Percentiles rank a stretch among this genome's conserved stretches.
These are phyloP conservation scores for Nasonia longicornis DNA, from an alignment of 1,140 invertebrate genomes.

Conservation along the genomic window DNA sequence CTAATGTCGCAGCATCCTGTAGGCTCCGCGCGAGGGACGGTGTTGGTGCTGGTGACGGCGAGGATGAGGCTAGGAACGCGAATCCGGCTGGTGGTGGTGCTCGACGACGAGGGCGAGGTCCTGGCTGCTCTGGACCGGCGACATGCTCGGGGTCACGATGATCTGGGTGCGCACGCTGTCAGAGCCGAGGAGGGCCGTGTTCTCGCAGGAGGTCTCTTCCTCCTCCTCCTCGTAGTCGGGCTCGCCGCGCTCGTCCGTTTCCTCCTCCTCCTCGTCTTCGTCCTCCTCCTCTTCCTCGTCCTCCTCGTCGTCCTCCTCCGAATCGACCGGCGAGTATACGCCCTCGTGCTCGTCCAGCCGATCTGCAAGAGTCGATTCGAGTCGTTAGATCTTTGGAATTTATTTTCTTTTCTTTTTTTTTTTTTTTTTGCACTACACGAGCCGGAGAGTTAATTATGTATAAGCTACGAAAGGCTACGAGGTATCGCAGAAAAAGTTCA, in stretches of 20 bases:
- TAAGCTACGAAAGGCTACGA: background rate
- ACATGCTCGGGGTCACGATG: constrained; percentile 56
- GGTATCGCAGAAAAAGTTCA: background rate
- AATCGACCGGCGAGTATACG: constrained; percentile 5
- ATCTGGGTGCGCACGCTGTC: constrained; percentile 52
- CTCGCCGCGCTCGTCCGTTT: constrained; percentile 14
- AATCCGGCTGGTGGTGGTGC: constrained; percentile 43
- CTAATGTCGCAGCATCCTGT: background rate
- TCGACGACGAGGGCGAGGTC: constrained; percentile 36
- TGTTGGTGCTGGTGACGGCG: background rate
- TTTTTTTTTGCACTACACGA: too few relatives aligned
- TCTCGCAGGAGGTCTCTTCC: constrained; percentile 60
- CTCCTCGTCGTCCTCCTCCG: constrained; percentile 27
- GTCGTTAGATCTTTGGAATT: too few relatives aligned
- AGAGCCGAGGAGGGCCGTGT: constrained; percentile 55
- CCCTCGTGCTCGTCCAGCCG: constrained; percentile 3
- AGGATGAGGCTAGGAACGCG: constrained; percentile 50
- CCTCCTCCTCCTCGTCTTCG: constrained; percentile 14
- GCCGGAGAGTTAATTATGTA: too few relatives aligned
- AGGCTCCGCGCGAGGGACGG: background rate
- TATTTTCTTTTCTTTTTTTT: too few relatives aligned
- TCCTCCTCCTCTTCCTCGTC: constrained; percentile 25
- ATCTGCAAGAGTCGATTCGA: constrained; percentile 15
- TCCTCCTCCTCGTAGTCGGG: constrained; percentile 56
- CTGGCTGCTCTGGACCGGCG: constrained; percentile 53